phyloP scores from a whole-genome alignment of 2,113 vertebrate species.

The Amphiprion percula region DNA sequence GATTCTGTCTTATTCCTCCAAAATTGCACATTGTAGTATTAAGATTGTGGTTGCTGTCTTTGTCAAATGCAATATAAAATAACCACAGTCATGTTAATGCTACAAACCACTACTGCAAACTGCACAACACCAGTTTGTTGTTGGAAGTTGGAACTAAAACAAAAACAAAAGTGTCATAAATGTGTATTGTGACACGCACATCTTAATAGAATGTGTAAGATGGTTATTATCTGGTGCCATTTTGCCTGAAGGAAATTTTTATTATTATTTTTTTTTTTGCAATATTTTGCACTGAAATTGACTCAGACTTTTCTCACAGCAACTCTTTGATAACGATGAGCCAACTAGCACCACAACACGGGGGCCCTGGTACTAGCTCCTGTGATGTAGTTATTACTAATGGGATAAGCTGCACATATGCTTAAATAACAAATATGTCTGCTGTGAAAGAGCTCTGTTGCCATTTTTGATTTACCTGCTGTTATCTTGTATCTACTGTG shows the following conservation, averaged over 20 bases:
- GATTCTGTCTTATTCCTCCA: background rate
- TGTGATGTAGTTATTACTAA: background rate
- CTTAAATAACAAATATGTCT: background rate
- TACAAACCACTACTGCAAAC: background rate
- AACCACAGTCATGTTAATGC: background rate
- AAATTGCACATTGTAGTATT: slow-evolving; percentile 20
- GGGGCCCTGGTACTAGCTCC: no score
- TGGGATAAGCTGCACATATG: slow-evolving; percentile 2
- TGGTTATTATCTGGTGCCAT: no score
- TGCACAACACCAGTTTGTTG: background rate
- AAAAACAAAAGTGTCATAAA: background rate
- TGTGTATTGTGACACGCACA: no score
- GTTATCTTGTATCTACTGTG: background rate
- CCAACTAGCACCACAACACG: no score
- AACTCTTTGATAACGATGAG: no score
- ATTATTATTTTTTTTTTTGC: no score
- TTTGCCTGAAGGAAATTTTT: no score
- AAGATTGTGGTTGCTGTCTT: background rate
- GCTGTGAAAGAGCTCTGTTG: background rate
- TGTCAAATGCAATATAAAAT: background rate
- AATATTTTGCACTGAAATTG: no score
- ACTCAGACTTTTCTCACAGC: no score
- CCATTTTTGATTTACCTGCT: background rate
- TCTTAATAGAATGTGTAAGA: no score
- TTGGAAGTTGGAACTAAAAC: background rate